These are phyloP conservation scores for Cyclina sinensis DNA, from an alignment of 1,140 invertebrate species.

Conservation along the genomic window DNA sequence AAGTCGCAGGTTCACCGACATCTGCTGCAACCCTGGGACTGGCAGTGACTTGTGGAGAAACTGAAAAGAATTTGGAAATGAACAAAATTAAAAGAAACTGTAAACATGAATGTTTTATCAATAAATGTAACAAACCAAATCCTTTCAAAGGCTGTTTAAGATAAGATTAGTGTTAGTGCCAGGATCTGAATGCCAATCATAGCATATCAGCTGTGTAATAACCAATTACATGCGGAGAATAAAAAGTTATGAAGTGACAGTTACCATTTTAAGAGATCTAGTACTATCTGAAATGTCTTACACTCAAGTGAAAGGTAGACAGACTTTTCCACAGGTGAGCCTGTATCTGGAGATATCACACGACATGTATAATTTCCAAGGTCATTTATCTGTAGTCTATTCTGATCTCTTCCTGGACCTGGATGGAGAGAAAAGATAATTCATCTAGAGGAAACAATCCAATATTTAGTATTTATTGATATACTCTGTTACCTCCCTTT, in stretches of 20 bases:
- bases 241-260: too few species aligned
- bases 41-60: slow-evolving; percentile 61
- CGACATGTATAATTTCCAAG: slow-evolving; percentile 78
- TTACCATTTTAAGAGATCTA: too few species aligned
- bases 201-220: too few species aligned
- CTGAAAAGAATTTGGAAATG: slow-evolving; percentile 67
- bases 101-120: too few species aligned
- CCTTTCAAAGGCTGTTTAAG: too few species aligned
- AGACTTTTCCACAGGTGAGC: slow-evolving; percentile 15
- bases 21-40: slow-evolving; percentile 69
- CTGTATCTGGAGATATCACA: slow-evolving; percentile 66
- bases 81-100: too few species aligned
- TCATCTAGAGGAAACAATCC: slow-evolving; percentile 9
- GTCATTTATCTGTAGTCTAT: slow-evolving; percentile 70
- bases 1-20: slow-evolving; percentile 45
- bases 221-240: too few species aligned
- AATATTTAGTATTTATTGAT: not conserved
- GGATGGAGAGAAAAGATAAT: not conserved
- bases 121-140: too few species aligned
- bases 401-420: slow-evolving; percentile 67
- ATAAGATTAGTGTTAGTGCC: too few species aligned
- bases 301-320: slow-evolving; percentile 69
- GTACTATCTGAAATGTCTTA: too few species aligned
- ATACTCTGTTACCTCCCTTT: not conserved
- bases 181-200: too few species aligned